These are phyloP conservation scores for Anas bahamensis DNA, from an alignment of 2,797 vertebrate genomes.

Conservation along the genomic window DNA sequence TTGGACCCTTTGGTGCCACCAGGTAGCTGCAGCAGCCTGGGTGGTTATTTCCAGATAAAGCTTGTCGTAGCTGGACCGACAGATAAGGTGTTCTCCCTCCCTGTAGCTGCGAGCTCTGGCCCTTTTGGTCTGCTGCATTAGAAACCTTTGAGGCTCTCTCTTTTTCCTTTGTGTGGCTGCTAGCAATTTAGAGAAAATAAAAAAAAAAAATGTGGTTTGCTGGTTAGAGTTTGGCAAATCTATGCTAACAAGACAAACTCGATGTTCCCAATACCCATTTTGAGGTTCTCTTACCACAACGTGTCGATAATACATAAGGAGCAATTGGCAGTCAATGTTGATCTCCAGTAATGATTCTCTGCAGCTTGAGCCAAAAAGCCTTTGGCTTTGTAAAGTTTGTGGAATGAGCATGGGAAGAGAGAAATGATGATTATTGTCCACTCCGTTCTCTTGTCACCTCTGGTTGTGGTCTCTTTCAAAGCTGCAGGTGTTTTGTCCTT, in stretches of 20 bases:
- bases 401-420: neutral
- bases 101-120: neutral
- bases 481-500: neutral
- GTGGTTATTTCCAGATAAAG: neutral
- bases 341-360: neutral
- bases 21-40: neutral
- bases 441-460: neutral
- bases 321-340: neutral
- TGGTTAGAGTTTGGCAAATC: neutral
- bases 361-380: neutral
- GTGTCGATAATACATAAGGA: neutral
- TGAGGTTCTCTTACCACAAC: neutral
- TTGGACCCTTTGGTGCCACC: rapidly evolving
- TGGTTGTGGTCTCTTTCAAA: neutral
- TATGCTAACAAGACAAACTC: neutral
- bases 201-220: neutral
- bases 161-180: neutral
- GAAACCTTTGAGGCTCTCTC: neutral
- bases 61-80: neutral
- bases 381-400: neutral
- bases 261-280: neutral
- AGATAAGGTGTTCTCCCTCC: neutral
- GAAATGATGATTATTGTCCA: neutral
- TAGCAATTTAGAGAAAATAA: neutral
- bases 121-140: neutral